Base-by-base conservation (phyloP, 2,797 vertebrate species). In the Falco concolor region DNA sequence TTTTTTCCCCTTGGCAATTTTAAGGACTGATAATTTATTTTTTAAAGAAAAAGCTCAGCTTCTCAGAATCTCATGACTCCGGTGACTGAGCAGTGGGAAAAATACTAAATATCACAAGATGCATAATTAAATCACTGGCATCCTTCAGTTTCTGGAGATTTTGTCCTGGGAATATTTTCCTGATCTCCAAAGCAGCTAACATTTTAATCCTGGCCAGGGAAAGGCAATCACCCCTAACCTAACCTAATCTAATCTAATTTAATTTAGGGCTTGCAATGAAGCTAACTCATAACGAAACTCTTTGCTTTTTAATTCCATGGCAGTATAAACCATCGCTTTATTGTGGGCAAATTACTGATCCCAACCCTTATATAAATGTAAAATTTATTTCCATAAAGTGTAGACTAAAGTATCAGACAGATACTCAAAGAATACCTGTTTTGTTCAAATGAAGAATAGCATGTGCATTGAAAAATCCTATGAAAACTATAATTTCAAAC, bases 81-180 rank as follows among this genome's bases (percentile, higher is more conserved):
- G 5, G 42, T 60, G 70, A 77, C 38, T 74, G 87, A 78, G 63
- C 67, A 49, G 49, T 80, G 50, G 61, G 45, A 30, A 80, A 90
- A 86, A 57, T 54, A 78, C 40, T 44, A 76, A 91, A 49, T 67
- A 72, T 87, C 83, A 90, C 42, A 92, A 82, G 68, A 90, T 54
- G 22, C 45, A 40, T 79, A 91, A 91, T 90, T 87, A 91, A 92
- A 89, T 54, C 77, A 93, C 50, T 82, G 50, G 7, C 53, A 70
- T 77, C 63, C 24, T 89, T 94, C 56, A 25, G n/a, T 56, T 93
- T 81, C 61, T 75, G 78, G 49, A 72, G 42, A 79, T 68, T 87
- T 94, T 90, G 23, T 84, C 85, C 75, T 60, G 53, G 63, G 60
- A 95, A 82, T 85, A 67, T 87, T 95, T 89, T 72, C 38, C 38